Evolutionary conservation across 2,113 vertebrate genomes (phyloP), one percentile per base, ranked within the genome.

Genomic region (Larimichthys crocea): DNA sequence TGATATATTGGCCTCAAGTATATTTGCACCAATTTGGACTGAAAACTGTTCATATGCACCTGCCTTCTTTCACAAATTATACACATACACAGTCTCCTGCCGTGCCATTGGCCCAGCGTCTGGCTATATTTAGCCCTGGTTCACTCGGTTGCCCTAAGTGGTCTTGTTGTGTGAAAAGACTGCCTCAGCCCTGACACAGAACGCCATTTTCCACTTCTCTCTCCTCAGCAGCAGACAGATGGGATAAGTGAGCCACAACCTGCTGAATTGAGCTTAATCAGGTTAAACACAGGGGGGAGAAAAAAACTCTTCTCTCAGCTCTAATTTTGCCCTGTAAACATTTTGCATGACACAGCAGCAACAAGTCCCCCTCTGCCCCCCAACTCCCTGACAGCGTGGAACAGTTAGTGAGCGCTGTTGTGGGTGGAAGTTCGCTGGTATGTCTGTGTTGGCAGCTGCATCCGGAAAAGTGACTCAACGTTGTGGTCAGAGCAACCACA

Each of bases 41-140:
- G 10, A 62, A 61, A 61, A 53, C 22, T 61, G 14, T 55, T 62
- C 19, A 44, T 7, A 29, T 49, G 26, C 55, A 79, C 80, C 66
- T 59, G 62, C 57, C 68, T 42, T 17, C 60, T 60, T 22, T 1
- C 55, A 71, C 52, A 82, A 70, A 66, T 76, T 52, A 65, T 7
- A 65, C 44, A 74, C 49, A 81, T 4, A 31, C 66, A 74, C 66
- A 42, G 40, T 20, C 17, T 49, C 40, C 46, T 48, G 53, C 71
- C 49, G 55, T 1, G n/a, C 52, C n/a, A 84, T 63, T 86, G 86
- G 87, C 69, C 67, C 55, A 82, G 66, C 50, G 44, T 55, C 74
- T 10, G 74, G 52, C 88, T 95, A 93, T 91, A 92, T 93, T 91
- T 93, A 93, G 89, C 74, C 55, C 69, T 56, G 35, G 84, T 85